Percentiles rank a stretch among this genome's conserved stretches.
These are phyloP conservation scores for Aldabrachelys gigantea DNA, from an alignment of 2,113 vertebrate species.

Conservation along the genomic window DNA sequence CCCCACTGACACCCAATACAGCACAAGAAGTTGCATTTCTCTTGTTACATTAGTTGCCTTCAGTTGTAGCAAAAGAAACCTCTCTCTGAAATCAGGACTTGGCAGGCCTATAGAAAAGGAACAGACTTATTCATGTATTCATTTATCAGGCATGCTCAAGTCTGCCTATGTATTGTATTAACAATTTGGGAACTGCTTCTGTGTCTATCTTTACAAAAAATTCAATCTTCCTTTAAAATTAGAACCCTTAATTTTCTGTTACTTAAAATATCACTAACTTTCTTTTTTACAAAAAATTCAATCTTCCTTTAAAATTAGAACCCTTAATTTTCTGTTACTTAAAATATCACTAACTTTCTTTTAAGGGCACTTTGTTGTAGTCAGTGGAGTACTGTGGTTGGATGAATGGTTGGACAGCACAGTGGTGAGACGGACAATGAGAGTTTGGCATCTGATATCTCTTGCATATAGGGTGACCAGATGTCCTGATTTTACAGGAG, in stretches of 20 bases:
- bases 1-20: not conserved
- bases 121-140: not conserved
- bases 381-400: not conserved
- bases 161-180: not conserved
- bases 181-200: not conserved
- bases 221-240: not conserved
- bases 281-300: not conserved
- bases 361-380: not conserved
- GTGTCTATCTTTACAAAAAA: not conserved
- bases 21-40: fast-evolving
- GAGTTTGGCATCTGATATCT: not conserved
- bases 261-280: not conserved
- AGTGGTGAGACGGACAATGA: not conserved
- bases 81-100: not conserved
- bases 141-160: not conserved
- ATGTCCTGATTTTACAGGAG: no score
- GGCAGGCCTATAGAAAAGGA: not conserved
- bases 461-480: no score
- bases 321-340: not conserved
- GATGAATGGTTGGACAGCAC: not conserved
- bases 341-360: not conserved
- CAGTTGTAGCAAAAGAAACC: not conserved
- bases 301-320: not conserved
- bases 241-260: not conserved
- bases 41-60: not conserved